A percentile compares a stretch with the other conserved stretches of the same genome.
These are phyloP conservation scores for Eupsittula cactorum DNA, from an alignment of 2,113 vertebrate genomes.

Conservation along the genomic window DNA sequence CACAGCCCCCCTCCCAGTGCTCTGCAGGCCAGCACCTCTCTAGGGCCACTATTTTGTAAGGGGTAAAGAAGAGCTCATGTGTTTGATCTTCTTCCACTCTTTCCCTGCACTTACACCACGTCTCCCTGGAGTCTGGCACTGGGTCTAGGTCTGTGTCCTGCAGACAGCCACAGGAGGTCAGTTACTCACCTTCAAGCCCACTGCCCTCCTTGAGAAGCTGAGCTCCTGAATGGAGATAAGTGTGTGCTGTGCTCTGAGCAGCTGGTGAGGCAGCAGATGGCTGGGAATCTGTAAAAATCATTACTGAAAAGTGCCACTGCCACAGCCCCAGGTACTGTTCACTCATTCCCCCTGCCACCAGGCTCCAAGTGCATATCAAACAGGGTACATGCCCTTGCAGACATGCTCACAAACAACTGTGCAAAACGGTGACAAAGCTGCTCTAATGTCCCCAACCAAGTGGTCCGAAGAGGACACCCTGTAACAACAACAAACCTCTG, in stretches of 20 bases:
- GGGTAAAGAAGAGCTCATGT: neutral
- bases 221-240: neutral
- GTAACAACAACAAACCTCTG: neutral
- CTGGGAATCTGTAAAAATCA: constrained; percentile 16
- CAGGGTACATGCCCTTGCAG: constrained; percentile 4
- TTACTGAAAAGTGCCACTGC: neutral
- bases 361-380: neutral
- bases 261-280: constrained; percentile 61
- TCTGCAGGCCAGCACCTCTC: neutral
- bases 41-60: neutral
- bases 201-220: neutral
- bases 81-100: neutral
- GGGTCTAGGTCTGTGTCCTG: neutral
- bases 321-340: neutral
- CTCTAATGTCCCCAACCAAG: neutral
- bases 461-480: fast-evolving
- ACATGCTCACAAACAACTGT: neutral
- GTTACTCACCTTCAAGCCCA: neutral
- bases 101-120: neutral
- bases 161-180: neutral
- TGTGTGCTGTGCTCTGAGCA: neutral
- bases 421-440: neutral
- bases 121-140: neutral
- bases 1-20: neutral
- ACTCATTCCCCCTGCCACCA: neutral